Conservation (phyloP, 1,140 invertebrate genomes). For the Carcinoscorpius rotundicauda region DNA sequence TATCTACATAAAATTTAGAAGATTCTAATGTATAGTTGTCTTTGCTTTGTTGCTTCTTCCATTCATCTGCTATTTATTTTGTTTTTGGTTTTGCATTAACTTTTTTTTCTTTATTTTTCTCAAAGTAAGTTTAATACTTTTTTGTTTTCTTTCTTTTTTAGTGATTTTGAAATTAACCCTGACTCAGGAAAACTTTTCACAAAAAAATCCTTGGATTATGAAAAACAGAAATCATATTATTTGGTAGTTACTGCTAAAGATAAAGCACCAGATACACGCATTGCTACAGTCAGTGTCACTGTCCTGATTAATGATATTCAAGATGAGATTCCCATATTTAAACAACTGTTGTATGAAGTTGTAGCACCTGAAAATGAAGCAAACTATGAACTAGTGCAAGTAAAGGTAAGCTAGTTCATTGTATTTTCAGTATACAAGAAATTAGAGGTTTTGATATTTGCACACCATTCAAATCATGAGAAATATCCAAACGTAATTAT, state of each 20-base stretch:
- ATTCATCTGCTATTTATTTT: too few species aligned
- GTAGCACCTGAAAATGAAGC: constrained; percentile 68
- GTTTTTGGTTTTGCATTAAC: too few species aligned
- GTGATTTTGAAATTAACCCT: constrained; percentile 51
- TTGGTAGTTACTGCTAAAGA: constrained; percentile 73
- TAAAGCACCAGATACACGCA: constrained; percentile 63
- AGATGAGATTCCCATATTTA: constrained; percentile 71
- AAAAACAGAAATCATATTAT: constrained; percentile 52
- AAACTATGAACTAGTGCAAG: constrained; percentile 58
- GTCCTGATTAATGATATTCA: constrained; percentile 63
- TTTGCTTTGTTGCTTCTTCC: too few species aligned
- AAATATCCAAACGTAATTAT: too few species aligned
- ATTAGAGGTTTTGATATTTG: neutral
- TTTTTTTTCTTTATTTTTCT: too few species aligned
- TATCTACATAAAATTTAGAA: too few species aligned
- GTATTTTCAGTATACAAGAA: constrained; percentile 21
- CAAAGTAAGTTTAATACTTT: too few species aligned
- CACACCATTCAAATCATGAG: too few species aligned
- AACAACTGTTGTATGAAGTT: constrained; percentile 53
- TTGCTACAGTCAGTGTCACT: constrained; percentile 73
- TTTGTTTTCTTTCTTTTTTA: constrained; percentile 1
- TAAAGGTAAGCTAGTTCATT: constrained; percentile 36
- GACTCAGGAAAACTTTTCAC: constrained; percentile 65
- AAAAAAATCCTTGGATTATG: constrained; percentile 64
- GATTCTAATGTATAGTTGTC: too few species aligned